These are phyloP conservation scores for Peromyscus eremicus DNA, from an alignment of 2,797 vertebrate genomes.

Conservation along the genomic window DNA sequence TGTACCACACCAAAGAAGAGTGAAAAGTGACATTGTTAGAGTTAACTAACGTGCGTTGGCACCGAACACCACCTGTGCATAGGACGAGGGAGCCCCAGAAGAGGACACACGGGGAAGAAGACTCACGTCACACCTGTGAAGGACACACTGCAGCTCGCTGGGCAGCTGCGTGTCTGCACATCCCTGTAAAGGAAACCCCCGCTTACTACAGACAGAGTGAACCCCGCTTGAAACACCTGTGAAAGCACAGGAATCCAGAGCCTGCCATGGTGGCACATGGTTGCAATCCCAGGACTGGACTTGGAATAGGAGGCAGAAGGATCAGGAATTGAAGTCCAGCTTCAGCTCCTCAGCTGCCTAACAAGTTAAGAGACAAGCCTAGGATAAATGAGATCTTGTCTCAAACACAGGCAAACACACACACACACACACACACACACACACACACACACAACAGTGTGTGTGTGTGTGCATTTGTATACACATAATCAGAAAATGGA, in stretches of 20 bases:
- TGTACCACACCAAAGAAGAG: slow-evolving; percentile 30
- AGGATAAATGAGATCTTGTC: not conserved
- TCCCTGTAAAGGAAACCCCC: not conserved
- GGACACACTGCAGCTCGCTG: not conserved
- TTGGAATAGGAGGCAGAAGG: not conserved
- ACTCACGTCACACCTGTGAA: not conserved
- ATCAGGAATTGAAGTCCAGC: not conserved
- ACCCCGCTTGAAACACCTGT: not conserved
- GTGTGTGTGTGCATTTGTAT: not conserved
- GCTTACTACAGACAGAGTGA: slow-evolving; percentile 11
- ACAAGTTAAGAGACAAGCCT: not conserved
- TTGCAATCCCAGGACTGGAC: not conserved
- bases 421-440: not conserved
- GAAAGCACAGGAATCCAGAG: not conserved
- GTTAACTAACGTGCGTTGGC: not conserved
- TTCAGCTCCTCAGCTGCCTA: not conserved
- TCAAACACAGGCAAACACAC: not conserved
- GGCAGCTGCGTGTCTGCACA: not conserved
- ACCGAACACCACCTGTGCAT: not conserved
- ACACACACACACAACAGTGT: not conserved
- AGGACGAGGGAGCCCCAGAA: not conserved
- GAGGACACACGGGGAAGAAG: not conserved
- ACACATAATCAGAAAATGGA: not conserved
- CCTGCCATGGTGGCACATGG: not conserved
- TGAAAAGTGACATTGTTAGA: not conserved